Percentiles rank a stretch among this genome's conserved stretches.
These are phyloP conservation scores for Hiodon tergisus DNA, from an alignment of 2,113 vertebrate species.

Conservation along the genomic window DNA sequence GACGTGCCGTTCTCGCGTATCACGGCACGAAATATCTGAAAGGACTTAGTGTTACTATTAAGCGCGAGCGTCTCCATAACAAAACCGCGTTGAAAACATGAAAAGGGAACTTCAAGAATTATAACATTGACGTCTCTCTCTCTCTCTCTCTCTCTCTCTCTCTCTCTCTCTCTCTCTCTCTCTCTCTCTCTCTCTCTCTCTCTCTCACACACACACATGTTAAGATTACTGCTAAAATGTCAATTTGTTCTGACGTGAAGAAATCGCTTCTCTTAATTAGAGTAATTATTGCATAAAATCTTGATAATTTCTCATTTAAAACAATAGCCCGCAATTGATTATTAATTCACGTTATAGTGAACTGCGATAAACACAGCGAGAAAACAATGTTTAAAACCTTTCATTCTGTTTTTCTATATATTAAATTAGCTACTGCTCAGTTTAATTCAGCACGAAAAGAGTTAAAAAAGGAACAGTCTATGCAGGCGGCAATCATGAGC, in stretches of 20 bases:
- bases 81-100: neutral
- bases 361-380: neutral
- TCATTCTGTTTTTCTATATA: neutral
- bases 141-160: too few relatives aligned
- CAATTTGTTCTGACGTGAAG: conserved; percentile 6
- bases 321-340: too few relatives aligned
- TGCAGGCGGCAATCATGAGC: conserved; percentile 54
- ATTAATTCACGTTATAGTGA: neutral
- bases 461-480: conserved; percentile 52
- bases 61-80: neutral
- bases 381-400: neutral
- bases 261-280: conserved; percentile 10
- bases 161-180: neutral
- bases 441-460: conserved; percentile 60
- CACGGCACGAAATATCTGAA: neutral
- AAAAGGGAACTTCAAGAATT: neutral
- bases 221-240: neutral
- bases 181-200: neutral
- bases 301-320: neutral
- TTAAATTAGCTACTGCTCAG: conserved; percentile 28
- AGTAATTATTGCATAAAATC: conserved; percentile 12
- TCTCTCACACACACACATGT: neutral
- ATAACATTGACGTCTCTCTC: neutral
- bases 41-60: neutral
- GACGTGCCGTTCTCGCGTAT: conserved; percentile 13